Conservation (phyloP, 2,797 vertebrate species). For the Syngnathus acus region DNA sequence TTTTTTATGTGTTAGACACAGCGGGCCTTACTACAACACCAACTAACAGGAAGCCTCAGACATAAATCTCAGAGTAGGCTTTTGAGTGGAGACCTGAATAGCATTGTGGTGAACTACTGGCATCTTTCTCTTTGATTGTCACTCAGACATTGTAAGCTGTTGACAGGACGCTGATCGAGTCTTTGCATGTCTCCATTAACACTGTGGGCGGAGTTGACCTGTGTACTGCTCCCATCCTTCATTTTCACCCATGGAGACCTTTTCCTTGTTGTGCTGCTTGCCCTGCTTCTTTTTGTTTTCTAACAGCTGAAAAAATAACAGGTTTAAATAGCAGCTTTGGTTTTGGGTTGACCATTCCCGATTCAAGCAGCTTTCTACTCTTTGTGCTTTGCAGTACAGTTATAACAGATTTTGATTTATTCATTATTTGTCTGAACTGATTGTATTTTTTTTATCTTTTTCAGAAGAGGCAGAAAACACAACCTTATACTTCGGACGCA, state of each 20-base stretch:
- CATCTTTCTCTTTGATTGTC: slow-evolving; percentile 47
- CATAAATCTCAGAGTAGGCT: not conserved
- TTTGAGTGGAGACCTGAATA: slow-evolving; percentile 22
- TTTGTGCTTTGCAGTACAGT: not conserved
- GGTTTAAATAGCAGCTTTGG: not conserved
- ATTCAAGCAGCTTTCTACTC: not conserved
- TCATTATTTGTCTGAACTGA: not conserved
- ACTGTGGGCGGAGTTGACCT: slow-evolving; percentile 44
- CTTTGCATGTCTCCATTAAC: slow-evolving; percentile 54
- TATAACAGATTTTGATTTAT: not conserved
- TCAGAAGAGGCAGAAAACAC: slow-evolving; percentile 86
- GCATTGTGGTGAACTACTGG: slow-evolving; percentile 36
- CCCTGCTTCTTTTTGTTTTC: slow-evolving; percentile 11
- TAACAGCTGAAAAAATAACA: slow-evolving; percentile 15
- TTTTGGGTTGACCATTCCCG: not conserved
- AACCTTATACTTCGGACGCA: slow-evolving; percentile 90
- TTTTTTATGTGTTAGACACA: not conserved
- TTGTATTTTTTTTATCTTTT: slow-evolving; percentile 23
- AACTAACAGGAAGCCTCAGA: not conserved
- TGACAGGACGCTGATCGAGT: slow-evolving; percentile 51
- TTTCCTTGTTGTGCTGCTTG: slow-evolving; percentile 14
- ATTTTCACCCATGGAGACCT: slow-evolving; percentile 29
- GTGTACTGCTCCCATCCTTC: slow-evolving; percentile 29
- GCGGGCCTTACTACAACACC: slow-evolving; percentile 1
- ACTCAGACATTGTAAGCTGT: slow-evolving; percentile 49